Evolutionary conservation across 2,888 invertebrate genomes (phyloP), one percentile per base, ranked within the genome.

Genomic region (Tiliacea aurago): DNA sequence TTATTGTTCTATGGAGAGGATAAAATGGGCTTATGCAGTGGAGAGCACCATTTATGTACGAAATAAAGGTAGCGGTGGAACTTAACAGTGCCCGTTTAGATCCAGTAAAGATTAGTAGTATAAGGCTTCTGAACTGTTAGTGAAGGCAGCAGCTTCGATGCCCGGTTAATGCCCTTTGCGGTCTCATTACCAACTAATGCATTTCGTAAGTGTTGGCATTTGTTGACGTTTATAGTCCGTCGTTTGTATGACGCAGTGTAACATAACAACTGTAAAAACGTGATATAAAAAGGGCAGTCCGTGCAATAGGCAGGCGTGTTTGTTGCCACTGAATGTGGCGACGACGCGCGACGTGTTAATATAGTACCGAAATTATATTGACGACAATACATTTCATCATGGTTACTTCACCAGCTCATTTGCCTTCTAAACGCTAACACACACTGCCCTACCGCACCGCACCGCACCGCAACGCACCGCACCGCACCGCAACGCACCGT

Each of bases 141-240:
- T 56, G 65, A 58, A 74, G 70, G 68, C 45, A 66, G 56, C 65
- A 51, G 75, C 75, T 81, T 81, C 65, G 81, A 81, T 81, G 75
- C 62, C 68, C 78, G 78, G 81, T 67, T 74, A 80, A 85, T 82
- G 82, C 76, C 85, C 82, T 82, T 70, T 74, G 76, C 70, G 76
- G 65, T 73, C 82, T 84, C 80, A 85, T 85, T 85, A 85, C 62
- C 23, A 37, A 68, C 70, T 66, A 74, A 81, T 81, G 69, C 78
- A 37, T 73, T 70, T 73, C 70, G 63, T 72, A 83, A 82, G 64
- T 51, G 74, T 70, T 73, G 72, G 68, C 66, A 41, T 56, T 73
- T 51, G 73, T 37, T 41, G 76, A 74, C 41, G 43, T 76, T 74
- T 69, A 76, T 68, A 43, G 45, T 28, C 51, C n/a, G 33, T 58